Evolutionary conservation across 2,113 vertebrate species (phyloP).

Genomic region (Gambusia holbrooki): DNA sequence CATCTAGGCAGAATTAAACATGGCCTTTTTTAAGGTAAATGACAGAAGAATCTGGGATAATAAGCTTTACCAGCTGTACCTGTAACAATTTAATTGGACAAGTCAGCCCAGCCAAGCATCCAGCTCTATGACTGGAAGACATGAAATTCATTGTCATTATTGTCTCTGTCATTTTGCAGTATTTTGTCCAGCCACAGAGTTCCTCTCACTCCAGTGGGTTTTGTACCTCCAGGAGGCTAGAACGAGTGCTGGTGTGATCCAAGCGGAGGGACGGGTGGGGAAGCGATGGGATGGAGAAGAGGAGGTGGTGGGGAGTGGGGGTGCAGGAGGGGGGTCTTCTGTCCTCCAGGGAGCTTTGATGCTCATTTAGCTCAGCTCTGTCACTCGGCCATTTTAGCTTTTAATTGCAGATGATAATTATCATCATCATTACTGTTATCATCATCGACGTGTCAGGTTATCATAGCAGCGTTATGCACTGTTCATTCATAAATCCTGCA

Average conservation of each 20-base stretch:
- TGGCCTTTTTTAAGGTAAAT: constrained; percentile 64
- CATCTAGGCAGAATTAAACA: constrained; percentile 16
- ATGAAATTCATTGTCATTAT: constrained; percentile 99
- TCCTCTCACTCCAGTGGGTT: constrained; percentile 96
- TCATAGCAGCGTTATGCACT: constrained; percentile 42
- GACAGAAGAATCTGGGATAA: constrained; percentile 80
- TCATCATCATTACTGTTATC: constrained; percentile 75
- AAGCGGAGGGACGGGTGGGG: constrained; percentile 83
- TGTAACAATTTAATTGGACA: constrained; percentile 98
- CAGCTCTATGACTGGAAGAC: constrained; percentile 94
- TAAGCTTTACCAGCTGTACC: constrained; percentile 90
- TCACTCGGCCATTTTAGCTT: constrained; percentile 75
- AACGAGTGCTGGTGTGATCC: constrained; percentile 76
- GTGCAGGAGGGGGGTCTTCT: constrained; percentile 22
- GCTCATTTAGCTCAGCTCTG: constrained; percentile 92
- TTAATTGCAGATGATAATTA: constrained; percentile 79
- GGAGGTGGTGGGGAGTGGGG: constrained; percentile 56
- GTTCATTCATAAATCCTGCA: constrained; percentile 73
- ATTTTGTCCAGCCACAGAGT: constrained; percentile 93
- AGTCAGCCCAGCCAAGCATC: constrained; percentile 98
- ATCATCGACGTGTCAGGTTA: constrained; percentile 67
- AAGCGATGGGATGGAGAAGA: background rate
- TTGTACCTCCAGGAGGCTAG: constrained; percentile 91
- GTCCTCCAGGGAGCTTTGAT: constrained; percentile 90
- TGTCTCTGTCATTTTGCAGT: constrained; percentile 98